Base-by-base conservation (phyloP, 1,140 invertebrate species). In the Heliconius hewitsoni region DNA sequence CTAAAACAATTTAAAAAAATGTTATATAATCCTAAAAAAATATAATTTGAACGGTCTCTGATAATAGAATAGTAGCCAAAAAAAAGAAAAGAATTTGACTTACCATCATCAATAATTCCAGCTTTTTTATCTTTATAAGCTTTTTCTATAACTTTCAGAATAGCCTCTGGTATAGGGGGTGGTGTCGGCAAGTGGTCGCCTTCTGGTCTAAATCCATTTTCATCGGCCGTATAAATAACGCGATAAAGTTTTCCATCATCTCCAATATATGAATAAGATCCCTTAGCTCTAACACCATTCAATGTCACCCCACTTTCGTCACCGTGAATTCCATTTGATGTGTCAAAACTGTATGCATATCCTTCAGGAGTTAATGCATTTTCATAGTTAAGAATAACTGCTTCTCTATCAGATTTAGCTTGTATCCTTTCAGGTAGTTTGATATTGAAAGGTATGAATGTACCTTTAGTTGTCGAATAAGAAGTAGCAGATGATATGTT, bases 171-270 rank as follows among this genome's bases (percentile, higher is more conserved):
- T 77, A 95, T 89, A 8, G 95, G 95, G 16, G 95, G 95, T 76
- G 97, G 96, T 1, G 97, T 98, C 30, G 97, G 97, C 79, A 98
- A 95, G 94, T 98, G 97, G 84, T 97, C 97, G 55, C 97, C 97
- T 77, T 92, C 89, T 4, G 95, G 95, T 82, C 92, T 90, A 85
- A 96, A 96, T 42, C 96, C 95, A 84, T 95, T 95, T 86, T 95
- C 94, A 84, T 96, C 95, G 73, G 95, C 95, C 60, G 96, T 96
- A 88, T 98, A 98, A 74, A 95, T 95, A 71, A 97, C 95, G 16
- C 90, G 94, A 80, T 96, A 96, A 13, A 95, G 88, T 86, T 95
- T 94, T 60, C 96, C 96, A 91, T 96, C 96, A 82, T 96, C 95
- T 9, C 95, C 96, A 19, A 91, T 94, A 81, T 96, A 96, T 11